Evolutionary conservation across 2,113 vertebrate species (phyloP).

Genomic region (Chrysemys picta): DNA sequence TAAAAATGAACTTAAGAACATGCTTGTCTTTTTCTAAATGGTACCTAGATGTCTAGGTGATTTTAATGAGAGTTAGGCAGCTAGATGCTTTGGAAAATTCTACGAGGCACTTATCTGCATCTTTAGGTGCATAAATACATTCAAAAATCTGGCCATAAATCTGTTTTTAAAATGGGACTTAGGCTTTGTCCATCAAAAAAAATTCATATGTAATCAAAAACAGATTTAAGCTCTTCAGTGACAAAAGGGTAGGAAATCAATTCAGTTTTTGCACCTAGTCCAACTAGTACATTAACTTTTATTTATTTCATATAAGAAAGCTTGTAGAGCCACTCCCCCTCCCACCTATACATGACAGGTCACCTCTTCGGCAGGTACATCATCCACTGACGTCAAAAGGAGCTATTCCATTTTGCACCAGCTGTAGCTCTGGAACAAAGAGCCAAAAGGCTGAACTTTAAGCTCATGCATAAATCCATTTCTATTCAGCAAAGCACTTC

Average conservation of each 20-base stretch:
- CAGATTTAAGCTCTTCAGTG: not conserved
- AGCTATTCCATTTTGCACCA: not conserved
- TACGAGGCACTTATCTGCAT: not conserved
- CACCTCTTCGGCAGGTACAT: not conserved
- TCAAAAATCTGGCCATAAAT: not conserved
- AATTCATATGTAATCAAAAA: not conserved
- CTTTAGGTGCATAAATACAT: not conserved
- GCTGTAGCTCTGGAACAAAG: not conserved
- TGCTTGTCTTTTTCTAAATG: not conserved
- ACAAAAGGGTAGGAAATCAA: not conserved
- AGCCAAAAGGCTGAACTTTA: not conserved
- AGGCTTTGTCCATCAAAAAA: not conserved
- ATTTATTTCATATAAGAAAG: not conserved
- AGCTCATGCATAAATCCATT: not conserved
- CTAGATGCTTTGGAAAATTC: not conserved
- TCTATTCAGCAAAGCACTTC: not conserved
- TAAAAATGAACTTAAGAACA: not conserved
- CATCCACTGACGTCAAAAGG: not conserved
- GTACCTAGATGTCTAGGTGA: not conserved
- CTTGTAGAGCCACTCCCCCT: not conserved
- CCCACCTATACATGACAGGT: not conserved
- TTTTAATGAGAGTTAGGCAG: not conserved
- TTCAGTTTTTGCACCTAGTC: not conserved
- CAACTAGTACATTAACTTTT: not conserved
- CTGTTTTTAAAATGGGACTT: not conserved